Evolutionary conservation across 2,888 invertebrate species (phyloP).

Genomic region (Amorpha juglandis): DNA sequence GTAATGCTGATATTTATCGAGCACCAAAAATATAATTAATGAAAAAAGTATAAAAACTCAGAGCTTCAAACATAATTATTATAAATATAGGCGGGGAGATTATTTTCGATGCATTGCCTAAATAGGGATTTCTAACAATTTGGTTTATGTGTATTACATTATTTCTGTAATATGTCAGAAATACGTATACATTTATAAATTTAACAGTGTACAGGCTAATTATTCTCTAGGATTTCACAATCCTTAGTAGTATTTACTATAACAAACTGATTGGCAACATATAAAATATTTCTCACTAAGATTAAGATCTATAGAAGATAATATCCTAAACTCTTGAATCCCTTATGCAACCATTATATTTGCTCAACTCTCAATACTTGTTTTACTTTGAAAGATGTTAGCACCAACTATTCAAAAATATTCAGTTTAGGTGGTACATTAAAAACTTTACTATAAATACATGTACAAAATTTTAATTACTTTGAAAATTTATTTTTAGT

Average conservation of each 20-base stretch:
- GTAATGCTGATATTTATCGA: not conserved
- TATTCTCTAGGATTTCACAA: not conserved
- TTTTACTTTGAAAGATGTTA: not conserved
- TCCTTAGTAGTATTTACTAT: too few relatives aligned
- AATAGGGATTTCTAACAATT: too few relatives aligned
- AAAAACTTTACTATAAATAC: not conserved
- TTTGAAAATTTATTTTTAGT: not conserved
- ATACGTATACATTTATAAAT: not conserved
- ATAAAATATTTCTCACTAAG: too few relatives aligned
- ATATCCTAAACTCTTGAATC: not conserved
- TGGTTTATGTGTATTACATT: not conserved
- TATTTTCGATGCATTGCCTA: not conserved
- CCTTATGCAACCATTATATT: not conserved
- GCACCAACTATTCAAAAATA: conserved; percentile 1
- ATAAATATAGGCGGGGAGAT: not conserved
- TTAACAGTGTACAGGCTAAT: not conserved
- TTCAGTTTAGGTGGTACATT: not conserved
- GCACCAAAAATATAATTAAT: conserved; percentile 1
- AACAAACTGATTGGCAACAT: not conserved
- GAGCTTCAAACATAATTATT: not conserved
- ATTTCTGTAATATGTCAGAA: not conserved
- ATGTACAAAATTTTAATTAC: not conserved
- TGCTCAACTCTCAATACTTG: not conserved
- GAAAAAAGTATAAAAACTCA: not conserved
- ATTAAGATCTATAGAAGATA: not conserved